Base-by-base conservation (phyloP, 2,888 invertebrate species). In the Morinoia aosen region DNA sequence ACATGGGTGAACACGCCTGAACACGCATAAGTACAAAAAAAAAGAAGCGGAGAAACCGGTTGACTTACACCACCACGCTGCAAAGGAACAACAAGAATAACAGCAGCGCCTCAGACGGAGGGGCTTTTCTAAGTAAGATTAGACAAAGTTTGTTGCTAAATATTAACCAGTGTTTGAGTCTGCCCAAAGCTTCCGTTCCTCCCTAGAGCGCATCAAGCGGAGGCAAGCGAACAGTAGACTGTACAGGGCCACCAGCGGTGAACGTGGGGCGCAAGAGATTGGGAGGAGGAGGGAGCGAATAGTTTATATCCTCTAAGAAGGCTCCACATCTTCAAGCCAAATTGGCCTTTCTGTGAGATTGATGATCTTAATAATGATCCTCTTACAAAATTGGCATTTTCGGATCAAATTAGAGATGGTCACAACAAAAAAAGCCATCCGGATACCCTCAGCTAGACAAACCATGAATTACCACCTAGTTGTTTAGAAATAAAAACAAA, bases 141-240 rank as follows among this genome's bases (percentile, higher is more conserved):
- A 90, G 39, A 40, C 12, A 90, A 90, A 90, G 90, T 48, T 40
- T 90, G 90, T 90, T 90, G 90, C 90, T 90, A 90, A 90, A 90
- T 90, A 90, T 48, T 90, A 90, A 90, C 90, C 90, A 90, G 90
- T 90, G 90, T 90, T 90, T 40, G 90, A 90, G 90, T 90, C 90
- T 90, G 76, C 90, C 90, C 90, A 90, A 90, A 90, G 90, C 90
- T 39, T 90, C 90, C 90, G 14, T 39, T 48, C 90, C 39, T 90
- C 90, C 90, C 90, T 48, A 48, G 16, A 90, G 39, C 90, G 39
- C 90, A 90, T 40, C 14, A 90, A 90, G 90, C 90, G 39, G 90
- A 90, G 90, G 16, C 90, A 90, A 90, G 90, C 90, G 14, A 76
- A 76, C 76, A 76, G 19, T 76, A 76, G 76, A 76, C 76, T 76